These are phyloP conservation scores for Pitta sordida DNA, from an alignment of 2,113 vertebrate species.

Conservation along the genomic window DNA sequence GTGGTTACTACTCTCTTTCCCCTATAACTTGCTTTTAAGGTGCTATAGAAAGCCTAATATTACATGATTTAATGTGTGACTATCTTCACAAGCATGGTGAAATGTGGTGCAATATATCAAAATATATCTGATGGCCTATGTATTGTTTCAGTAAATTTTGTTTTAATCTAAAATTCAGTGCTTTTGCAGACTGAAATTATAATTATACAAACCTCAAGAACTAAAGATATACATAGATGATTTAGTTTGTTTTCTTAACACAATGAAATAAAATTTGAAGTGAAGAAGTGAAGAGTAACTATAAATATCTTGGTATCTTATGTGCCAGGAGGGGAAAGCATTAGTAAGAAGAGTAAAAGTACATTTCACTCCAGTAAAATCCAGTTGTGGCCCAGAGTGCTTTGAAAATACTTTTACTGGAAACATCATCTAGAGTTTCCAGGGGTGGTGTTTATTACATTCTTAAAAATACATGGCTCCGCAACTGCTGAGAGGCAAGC, in stretches of 20 bases:
- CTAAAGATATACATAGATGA: neutral
- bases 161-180: neutral
- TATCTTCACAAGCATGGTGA: neutral
- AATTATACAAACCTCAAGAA: neutral
- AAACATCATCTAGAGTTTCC: slow-evolving; percentile 3
- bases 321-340: neutral
- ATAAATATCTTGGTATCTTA: neutral
- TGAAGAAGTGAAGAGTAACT: neutral
- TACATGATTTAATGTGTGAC: neutral
- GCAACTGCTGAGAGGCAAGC: neutral
- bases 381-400: neutral
- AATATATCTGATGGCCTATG: neutral
- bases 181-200: neutral
- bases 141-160: neutral
- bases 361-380: neutral
- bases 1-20: neutral
- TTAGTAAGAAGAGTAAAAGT: slow-evolving; percentile 1
- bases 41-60: neutral
- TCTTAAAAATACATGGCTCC: slow-evolving; percentile 9
- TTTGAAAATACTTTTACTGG: slow-evolving; percentile 50
- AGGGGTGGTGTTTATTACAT: neutral
- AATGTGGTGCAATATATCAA: neutral
- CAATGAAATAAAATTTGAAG: neutral
- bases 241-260: neutral
- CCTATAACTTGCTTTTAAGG: neutral